phyloP scores from a whole-genome alignment of 2,113 vertebrate genomes.

The Genyomyrus donnyi region DNA sequence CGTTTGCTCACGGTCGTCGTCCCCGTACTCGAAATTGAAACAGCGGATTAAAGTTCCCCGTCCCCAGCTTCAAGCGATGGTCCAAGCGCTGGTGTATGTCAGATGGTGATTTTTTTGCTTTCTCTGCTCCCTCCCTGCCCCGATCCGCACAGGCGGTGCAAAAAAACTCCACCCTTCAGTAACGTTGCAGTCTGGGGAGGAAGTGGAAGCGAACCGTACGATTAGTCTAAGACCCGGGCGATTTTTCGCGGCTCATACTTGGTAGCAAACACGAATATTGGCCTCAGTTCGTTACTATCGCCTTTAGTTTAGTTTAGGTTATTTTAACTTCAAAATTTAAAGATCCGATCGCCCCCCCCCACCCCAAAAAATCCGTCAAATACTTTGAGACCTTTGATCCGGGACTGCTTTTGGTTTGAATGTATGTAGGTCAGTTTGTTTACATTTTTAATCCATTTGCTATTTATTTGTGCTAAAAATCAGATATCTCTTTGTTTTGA shows the following conservation, averaged over 20 bases:
- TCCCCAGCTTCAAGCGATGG: slow-evolving; percentile 28
- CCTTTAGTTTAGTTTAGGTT: neutral
- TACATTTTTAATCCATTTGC: neutral
- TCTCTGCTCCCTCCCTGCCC: slow-evolving; percentile 25
- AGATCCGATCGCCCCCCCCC: neutral
- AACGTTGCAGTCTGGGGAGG: slow-evolving; percentile 18
- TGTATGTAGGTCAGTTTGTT: neutral
- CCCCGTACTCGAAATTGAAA: slow-evolving; percentile 17
- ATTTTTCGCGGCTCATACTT: neutral
- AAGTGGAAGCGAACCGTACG: neutral
- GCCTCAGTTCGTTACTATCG: neutral
- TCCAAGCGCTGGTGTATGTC: slow-evolving; percentile 36
- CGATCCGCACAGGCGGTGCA: slow-evolving; percentile 29
- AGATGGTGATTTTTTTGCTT: slow-evolving; percentile 23
- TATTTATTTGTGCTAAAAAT: neutral
- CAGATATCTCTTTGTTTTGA: neutral
- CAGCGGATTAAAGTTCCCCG: slow-evolving; percentile 24
- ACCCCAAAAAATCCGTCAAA: neutral
- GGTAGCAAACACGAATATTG: neutral
- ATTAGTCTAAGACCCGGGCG: neutral
- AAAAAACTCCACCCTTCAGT: slow-evolving; percentile 44
- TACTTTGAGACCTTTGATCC: neutral
- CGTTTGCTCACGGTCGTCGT: slow-evolving; percentile 15
- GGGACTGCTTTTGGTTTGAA: neutral
- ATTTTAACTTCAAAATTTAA: neutral